These are phyloP conservation scores for Cossypha heuglini DNA, from an alignment of 2,797 vertebrate species.

Conservation along the genomic window DNA sequence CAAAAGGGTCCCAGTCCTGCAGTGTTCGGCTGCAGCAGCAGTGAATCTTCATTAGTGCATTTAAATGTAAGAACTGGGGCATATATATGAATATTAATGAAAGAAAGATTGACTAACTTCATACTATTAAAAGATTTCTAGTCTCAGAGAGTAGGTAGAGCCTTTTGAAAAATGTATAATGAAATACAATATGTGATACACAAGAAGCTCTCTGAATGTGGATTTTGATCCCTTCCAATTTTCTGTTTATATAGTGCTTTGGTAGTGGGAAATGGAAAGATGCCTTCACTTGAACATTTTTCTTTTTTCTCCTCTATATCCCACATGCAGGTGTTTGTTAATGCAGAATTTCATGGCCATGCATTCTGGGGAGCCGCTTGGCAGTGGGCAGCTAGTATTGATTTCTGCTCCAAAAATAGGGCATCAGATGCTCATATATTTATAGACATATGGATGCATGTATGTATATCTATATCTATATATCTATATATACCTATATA, in stretches of 20 bases:
- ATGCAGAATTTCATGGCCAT: background rate
- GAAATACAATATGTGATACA: background rate
- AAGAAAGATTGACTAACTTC: constrained; percentile 59
- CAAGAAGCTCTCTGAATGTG: background rate
- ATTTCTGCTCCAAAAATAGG: constrained; percentile 44
- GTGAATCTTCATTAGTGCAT: background rate
- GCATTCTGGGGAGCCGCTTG: background rate
- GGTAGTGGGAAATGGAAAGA: background rate
- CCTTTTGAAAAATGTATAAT: constrained; percentile 22
- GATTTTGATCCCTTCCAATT: background rate
- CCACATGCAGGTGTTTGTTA: background rate
- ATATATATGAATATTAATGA: constrained; percentile 60
- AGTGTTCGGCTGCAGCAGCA: background rate
- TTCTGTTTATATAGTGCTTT: background rate
- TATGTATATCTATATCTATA: background rate
- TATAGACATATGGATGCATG: background rate
- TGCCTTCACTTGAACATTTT: background rate
- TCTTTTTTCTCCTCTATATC: background rate
- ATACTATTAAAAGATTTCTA: constrained; percentile 54
- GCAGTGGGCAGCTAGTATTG: background rate
- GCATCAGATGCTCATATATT: background rate
- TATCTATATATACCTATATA: no score
- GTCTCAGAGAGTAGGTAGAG: constrained; percentile 23
- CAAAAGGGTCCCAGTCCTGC: background rate
- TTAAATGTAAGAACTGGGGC: constrained; percentile 46